Conservation (phyloP, 2,113 vertebrate genomes). For the Jacana jacana region DNA sequence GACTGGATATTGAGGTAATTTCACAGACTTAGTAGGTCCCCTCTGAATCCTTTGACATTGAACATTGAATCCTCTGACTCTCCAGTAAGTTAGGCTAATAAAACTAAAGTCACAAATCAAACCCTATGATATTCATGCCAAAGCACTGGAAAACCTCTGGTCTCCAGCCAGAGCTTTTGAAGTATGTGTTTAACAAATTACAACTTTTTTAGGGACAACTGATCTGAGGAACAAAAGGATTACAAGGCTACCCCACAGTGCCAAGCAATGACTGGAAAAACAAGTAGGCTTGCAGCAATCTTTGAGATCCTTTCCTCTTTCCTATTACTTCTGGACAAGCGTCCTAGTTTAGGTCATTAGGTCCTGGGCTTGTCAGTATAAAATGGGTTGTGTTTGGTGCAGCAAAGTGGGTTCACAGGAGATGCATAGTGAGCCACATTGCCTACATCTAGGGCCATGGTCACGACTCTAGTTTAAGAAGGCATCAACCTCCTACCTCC, state of each 20-base stretch:
- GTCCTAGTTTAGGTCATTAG: background rate
- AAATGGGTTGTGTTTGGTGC: background rate
- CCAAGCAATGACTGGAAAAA: background rate
- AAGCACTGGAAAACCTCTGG: background rate
- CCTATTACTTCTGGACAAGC: background rate
- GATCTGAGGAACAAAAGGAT: background rate
- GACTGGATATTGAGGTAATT: background rate
- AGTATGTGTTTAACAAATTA: background rate
- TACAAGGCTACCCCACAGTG: background rate
- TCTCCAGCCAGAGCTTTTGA: background rate
- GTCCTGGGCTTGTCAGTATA: background rate
- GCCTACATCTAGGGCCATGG: too few relatives aligned
- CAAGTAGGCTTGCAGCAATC: background rate
- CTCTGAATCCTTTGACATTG: too few relatives aligned
- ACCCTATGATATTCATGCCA: background rate
- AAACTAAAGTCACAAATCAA: background rate
- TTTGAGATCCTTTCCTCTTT: background rate
- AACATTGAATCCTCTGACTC: background rate
- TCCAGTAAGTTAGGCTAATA: background rate
- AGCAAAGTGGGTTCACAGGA: background rate
- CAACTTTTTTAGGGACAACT: background rate
- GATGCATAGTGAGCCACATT: background rate
- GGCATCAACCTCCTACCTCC: background rate
- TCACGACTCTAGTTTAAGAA: background rate
- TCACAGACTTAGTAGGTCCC: background rate